Conservation (phyloP, 2,888 invertebrate species). For the Pristionchus japonicus region DNA sequence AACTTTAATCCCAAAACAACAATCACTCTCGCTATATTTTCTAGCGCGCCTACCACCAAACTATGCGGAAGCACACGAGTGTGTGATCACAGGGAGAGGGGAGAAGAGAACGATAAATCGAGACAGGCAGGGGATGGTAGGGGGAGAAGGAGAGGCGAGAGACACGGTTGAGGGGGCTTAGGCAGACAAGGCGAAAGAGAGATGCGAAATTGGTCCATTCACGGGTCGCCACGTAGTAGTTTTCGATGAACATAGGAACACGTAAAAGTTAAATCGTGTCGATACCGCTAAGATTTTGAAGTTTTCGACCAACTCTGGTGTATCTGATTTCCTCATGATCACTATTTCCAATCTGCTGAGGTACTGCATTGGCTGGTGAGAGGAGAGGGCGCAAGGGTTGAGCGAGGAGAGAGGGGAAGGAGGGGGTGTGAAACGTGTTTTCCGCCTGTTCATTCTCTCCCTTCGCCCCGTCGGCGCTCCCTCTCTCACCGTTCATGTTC, state of each 20-base stretch:
- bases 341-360: too few species aligned
- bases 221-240: too few species aligned
- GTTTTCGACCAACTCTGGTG: too few species aligned
- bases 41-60: background rate
- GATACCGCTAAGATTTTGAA: too few species aligned
- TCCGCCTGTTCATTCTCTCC: conserved; percentile 9
- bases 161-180: background rate
- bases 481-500: background rate
- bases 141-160: background rate
- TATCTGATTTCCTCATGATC: too few species aligned
- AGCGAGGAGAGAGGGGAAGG: background rate
- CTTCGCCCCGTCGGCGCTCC: background rate
- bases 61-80: conserved; percentile 27
- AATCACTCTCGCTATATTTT: background rate
- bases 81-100: background rate
- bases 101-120: too few species aligned
- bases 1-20: background rate
- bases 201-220: too few species aligned
- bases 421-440: conserved; percentile 42
- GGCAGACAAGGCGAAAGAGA: background rate
- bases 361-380: background rate
- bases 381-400: conserved; percentile 14
- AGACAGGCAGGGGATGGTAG: background rate
- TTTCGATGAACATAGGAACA: too few species aligned
- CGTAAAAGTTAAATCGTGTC: too few species aligned